These are phyloP conservation scores for Scotopteryx bipunctaria DNA, from an alignment of 2,888 invertebrate species.

Conservation along the genomic window DNA sequence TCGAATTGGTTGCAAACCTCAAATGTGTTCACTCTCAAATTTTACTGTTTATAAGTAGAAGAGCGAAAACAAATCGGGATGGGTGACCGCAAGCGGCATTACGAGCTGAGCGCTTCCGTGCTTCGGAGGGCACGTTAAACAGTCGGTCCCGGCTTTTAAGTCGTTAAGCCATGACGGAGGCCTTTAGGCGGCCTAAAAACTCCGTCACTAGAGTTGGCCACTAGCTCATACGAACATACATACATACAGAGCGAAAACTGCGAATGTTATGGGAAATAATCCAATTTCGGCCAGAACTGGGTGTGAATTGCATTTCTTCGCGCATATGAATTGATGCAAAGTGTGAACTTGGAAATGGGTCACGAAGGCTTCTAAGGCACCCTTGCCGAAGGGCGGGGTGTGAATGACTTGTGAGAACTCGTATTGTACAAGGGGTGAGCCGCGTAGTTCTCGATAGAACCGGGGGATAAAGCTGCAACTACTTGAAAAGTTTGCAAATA, in stretches of 20 bases:
- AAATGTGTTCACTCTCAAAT: too few relatives aligned
- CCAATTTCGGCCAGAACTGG: constrained; percentile 14
- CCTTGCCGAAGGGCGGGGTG: constrained; percentile 42
- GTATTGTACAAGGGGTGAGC: constrained; percentile 32
- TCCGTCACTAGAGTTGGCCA: too few relatives aligned
- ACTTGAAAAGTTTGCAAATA: constrained; percentile 30
- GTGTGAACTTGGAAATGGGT: constrained; percentile 60
- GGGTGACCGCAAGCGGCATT: too few relatives aligned
- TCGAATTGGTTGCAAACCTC: too few relatives aligned
- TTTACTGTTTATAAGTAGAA: too few relatives aligned
- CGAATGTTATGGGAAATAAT: constrained; percentile 7
- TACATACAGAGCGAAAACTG: background rate
- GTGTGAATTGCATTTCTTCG: constrained; percentile 36
- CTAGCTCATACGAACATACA: too few relatives aligned
- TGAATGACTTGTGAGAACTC: constrained; percentile 40
- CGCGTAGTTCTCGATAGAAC: constrained; percentile 36
- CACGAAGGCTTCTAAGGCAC: constrained; percentile 53
- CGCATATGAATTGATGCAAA: constrained; percentile 45
- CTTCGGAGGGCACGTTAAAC: too few relatives aligned
- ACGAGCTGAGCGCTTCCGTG: too few relatives aligned
- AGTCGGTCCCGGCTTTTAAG: too few relatives aligned
- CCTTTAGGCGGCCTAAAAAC: too few relatives aligned
- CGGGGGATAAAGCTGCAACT: constrained; percentile 20
- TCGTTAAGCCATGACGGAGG: too few relatives aligned
- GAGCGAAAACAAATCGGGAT: too few relatives aligned